Base-by-base conservation (phyloP, 2,888 invertebrate genomes). In the Ophion slaviceki region DNA sequence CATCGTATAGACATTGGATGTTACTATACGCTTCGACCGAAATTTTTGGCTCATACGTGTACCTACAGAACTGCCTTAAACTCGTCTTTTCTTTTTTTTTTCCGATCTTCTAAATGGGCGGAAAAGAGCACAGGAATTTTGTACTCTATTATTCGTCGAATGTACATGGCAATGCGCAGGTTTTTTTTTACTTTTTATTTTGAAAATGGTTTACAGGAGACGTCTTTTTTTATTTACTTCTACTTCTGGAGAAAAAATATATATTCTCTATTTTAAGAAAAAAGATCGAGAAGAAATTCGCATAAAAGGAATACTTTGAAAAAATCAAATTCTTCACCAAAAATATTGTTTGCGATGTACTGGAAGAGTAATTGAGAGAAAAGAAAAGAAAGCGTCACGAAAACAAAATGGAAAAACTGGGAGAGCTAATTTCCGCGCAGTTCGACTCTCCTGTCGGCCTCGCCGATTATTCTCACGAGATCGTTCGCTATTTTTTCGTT, bases 401-500 rank as follows among this genome's bases (percentile, higher is more conserved):
- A 47, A 68, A 59, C 66, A 66, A 53, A 57, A 72, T 61, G 8
- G 76, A 28, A 40, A 77, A 45, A 40, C 53, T 20, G 6, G n/a
- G 1, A 24, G 45, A 6, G 61, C 57, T 77, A 83, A 45, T 87
- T 79, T 84, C 70, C 85, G 76, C 72, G 77, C 7, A 84, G 71
- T 5, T 91, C 89, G 36, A 88, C 92, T 86, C 88, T 89, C 78
- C 88, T 85, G 92, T 95, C 94, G 47, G 96, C 95, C 90, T 95
- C 94, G 71, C 94, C 94, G 89, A 95, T 95, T 66, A 95, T 94
- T 80, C 90, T 91, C 80, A 95, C 93, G 72, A 95, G 94, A 85
- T 95, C 94, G 53, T 94, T 92, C 3, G 95, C 94, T 53, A 96
- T 92, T 87, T 94, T 94, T 72, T 94, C 93, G 3, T 95, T 95